Base-by-base conservation (phyloP, 2,797 vertebrate genomes). In the Morus bassanus region DNA sequence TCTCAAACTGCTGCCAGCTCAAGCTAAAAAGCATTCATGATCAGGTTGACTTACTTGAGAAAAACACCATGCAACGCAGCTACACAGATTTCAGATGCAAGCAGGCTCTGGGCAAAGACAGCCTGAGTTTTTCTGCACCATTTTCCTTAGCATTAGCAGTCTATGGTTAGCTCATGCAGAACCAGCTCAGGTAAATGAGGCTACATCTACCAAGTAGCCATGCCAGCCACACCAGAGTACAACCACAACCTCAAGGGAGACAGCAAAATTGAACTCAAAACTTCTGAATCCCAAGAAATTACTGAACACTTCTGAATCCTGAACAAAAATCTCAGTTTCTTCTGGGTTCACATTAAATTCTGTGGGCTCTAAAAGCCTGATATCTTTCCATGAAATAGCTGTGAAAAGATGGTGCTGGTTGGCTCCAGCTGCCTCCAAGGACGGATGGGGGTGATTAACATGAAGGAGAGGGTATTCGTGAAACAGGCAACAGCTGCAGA, bases 401-500 rank as follows among this genome's bases (percentile, higher is more conserved):
- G 30, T 61, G 91, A 81, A 72, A 57, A 74, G 48, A 33, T 90
- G 59, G 51, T 64, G 37, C 48, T 80, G n/a, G 45, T 33, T 83
- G 80, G 33, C n/a, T 92, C 77, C 69, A 23, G 4, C 22, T 94
- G 51, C 68, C 74, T 94, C n/a, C 75, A 86, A 89, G 63, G n/a
- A 57, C 6, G 33, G 68, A 85, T 76, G 74, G 41, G n/a, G 39
- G 35, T 91, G 67, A 64, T 91, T 92, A 95, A 79, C 48, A 45
- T 27, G 67, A 95, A 78, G 91, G n/a, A 95, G 77, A 75, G 45
- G 88, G 70, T 79, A 50, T 73, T 76, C 0, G 0, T 57, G 87
- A 93, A 95, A 74, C 41, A 91, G 43, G 48, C 46, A 93, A 79
- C 83, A 94, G 86, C 90, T 95, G 88, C 86, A 78, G 80, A 48